Evolutionary conservation across 1,140 invertebrate species (phyloP), one percentile per base, ranked within the genome.

Genomic region (Danaus melanippus): DNA sequence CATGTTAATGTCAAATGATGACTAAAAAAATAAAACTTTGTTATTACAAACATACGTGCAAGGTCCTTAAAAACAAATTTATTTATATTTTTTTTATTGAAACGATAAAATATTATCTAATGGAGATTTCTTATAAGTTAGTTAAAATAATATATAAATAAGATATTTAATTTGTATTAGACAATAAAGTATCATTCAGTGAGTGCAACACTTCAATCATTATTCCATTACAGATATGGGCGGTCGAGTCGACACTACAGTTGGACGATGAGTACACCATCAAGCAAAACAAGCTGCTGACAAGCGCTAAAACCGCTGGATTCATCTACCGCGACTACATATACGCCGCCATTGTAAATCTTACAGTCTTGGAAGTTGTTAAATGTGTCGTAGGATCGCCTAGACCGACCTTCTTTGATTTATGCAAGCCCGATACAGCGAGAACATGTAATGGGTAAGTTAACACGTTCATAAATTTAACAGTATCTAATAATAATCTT

Each of bases 371-470:
- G 45, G 90, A 93, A 59, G 71, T 92, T 5, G 81, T 88, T 4
- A 94, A 94, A 73, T 83, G 89, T 11, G 71, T 92, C 1, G 84
- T 93, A 7, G 91, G 92, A 0, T 92, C 92, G 54, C 91, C 91
- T 0, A 86, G 93, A 58, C 93, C 93, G 0, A 92, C 93, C 55
- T 94, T 94, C 81, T 88, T 93, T 50, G 90, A 92, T 62, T 89
- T 91, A 0, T 94, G 93, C 71, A 75, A 82, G 59, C 92, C 93
- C 4, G 88, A 90, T 56, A 87, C 88, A 59, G 88, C 87, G 6
- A 63, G 65, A 32, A 91, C 90, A 63, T 93, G 92, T 63, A 90
- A 88, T 42, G 76, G 87, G 89, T 88, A 65, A 73, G 80, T 74
- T 49, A 11, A 50, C 12, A 9, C 42, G 9, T 50, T 10, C 10